Evolutionary conservation across 2,113 vertebrate genomes (phyloP), one percentile per base, ranked within the genome.

Genomic region (Diglossa brunneiventris): DNA sequence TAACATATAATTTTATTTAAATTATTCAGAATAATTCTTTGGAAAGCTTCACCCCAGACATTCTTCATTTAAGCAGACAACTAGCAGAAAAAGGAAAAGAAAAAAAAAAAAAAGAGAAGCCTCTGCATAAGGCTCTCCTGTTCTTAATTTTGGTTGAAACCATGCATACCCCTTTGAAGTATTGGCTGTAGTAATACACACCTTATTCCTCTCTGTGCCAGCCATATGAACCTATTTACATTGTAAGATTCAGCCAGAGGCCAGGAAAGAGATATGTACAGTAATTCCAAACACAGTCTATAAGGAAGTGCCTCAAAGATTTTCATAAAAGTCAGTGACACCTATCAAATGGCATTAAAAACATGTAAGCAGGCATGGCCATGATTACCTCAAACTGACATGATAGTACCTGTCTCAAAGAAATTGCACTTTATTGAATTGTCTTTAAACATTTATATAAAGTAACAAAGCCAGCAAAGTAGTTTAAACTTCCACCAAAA

Each of bases 121-220:
- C 53, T 95, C 96, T 96, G 79, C 88, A 49, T 33, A 89, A 89
- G 79, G 47, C 79, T 95, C 95, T 98, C 93, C 97, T 97, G 97
- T 97, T 98, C 97, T 97, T 97, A 97, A 97, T 98, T 98, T 98
- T 94, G 77, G 83, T 94, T 92, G 95, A 97, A 97, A 92, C 87
- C 92, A 94, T 72, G 87, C 91, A 85, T 69, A 89, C 33, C 33
- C 87, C 95, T 98, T 98, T 98, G 97, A 98, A 96, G 97, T 97
- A 69, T 6, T 94, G 10, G 66, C 21, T 94, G 88, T 95, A 94
- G 94, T 96, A 97, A 97, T 83, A 96, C 93, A 97, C 95, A 97
- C 96, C 84, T 98, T 96, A 96, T 96, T 94, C 85, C 86, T 96
- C 87, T 94, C 89, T 82, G 87, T 94, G 94, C 82, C 91, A 94